A percentile compares a stretch with the other conserved stretches of the same genome.
These are phyloP conservation scores for Tauraco erythrolophus DNA, from an alignment of 2,113 vertebrate species.

Conservation along the genomic window DNA sequence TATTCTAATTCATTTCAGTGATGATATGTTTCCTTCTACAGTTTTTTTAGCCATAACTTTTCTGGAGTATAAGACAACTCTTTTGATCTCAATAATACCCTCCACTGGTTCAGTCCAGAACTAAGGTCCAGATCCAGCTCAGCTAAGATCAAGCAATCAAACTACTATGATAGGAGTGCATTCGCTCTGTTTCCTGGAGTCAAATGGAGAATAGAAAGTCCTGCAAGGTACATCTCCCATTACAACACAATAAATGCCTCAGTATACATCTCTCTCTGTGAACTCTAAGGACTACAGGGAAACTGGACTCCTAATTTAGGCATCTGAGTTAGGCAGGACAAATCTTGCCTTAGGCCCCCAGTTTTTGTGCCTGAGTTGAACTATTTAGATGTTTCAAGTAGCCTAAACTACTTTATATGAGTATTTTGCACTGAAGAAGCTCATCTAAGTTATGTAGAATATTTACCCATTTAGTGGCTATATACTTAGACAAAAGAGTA, in stretches of 20 bases:
- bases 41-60: neutral
- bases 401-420: neutral
- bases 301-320: neutral
- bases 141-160: neutral
- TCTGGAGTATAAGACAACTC: neutral
- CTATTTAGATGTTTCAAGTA: neutral
- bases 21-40: neutral
- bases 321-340: neutral
- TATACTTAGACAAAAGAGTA: neutral
- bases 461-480: neutral
- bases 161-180: neutral
- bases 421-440: neutral
- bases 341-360: neutral
- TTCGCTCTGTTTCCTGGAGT: neutral
- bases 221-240: neutral
- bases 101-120: neutral
- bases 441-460: neutral
- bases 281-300: neutral
- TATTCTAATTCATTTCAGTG: neutral
- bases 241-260: neutral
- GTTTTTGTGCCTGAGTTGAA: neutral
- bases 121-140: neutral
- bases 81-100: neutral
- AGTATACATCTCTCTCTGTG: neutral
- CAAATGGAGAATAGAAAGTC: neutral